Base-by-base conservation (phyloP, 2,888 invertebrate species). In the Rhagonycha fulva region DNA sequence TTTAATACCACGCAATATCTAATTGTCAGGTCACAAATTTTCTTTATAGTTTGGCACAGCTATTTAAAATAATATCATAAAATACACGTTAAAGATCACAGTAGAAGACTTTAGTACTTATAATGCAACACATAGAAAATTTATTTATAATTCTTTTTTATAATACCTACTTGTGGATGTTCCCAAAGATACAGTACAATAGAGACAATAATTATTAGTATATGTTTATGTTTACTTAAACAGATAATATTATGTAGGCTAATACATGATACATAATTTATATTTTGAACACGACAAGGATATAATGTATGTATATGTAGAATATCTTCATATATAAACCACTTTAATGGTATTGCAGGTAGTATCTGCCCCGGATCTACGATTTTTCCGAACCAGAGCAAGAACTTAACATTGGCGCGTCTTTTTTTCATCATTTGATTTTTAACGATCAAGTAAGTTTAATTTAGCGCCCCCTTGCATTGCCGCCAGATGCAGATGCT, bases 1-100 rank as follows among this genome's bases (percentile, higher is more conserved):
- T 74, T 79, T 47, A 47, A 76, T 72, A 24, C 63, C 63, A 66
- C 63, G 26, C 63, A 77, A 76, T 78, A 47, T n/a, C 47, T 47
- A 72, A 30, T 71, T 70, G 70, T 79, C 82, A 82, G 82, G 81
- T 81, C 81, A 81, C 80, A 81, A 82, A 81, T 81, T 80, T 74
- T 78, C 72, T 76, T 74, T 78, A 76, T 72, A 80, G 76, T 81
- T 83, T 83, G 83, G 83, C 83, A 83, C 83, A 82, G 75, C 72
- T 75, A 75, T 77, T 71, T 76, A 72, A 80, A 80, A 76, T 70
- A 78, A 80, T 83, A 78, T 30, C 80, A 47, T 47, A 47, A 81
- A 82, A 80, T 77, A 80, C 76, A 67, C 61, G 61, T 72, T 72
- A 72, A 47, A 82, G 83, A 83, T 83, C 83, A 83, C 83, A 83